These are phyloP conservation scores for Pycnomerus fuliginosus DNA, from an alignment of 2,888 invertebrate genomes.

Conservation along the genomic window DNA sequence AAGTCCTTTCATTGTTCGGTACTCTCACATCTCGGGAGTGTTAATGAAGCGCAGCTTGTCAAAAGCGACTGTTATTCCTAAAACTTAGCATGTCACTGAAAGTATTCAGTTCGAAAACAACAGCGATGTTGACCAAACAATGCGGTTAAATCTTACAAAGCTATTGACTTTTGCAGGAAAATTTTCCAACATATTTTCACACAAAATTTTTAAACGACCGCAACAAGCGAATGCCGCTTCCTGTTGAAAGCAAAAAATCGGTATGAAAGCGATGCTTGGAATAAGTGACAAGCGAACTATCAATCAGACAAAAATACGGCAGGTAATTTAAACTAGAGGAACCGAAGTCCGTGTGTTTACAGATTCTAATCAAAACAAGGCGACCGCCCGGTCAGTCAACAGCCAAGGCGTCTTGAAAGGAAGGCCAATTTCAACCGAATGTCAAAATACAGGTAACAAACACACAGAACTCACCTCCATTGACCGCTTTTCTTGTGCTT, in stretches of 20 bases:
- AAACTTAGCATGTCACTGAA: constrained; percentile 40
- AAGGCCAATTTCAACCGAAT: constrained; percentile 11
- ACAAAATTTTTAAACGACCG: too few species aligned
- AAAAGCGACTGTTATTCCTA: constrained; percentile 20
- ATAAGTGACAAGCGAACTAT: constrained; percentile 19
- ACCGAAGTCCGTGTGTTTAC: constrained; percentile 44
- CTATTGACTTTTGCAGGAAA: too few species aligned
- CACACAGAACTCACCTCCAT: constrained; percentile 17
- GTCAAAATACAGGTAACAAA: constrained; percentile 15
- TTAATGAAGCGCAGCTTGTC: constrained; percentile 21
- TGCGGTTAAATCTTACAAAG: constrained; percentile 27
- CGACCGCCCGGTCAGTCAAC: constrained; percentile 43
- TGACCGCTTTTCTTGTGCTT: constrained; percentile 9
- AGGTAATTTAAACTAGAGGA: constrained; percentile 48
- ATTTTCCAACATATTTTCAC: too few species aligned
- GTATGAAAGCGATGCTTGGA: background rate
- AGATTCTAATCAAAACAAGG: constrained; percentile 49
- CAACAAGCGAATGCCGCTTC: too few species aligned
- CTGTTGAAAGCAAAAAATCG: too few species aligned
- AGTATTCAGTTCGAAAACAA: constrained; percentile 42
- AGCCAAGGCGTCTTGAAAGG: constrained; percentile 22
- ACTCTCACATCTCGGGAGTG: constrained; percentile 20
- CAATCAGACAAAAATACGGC: constrained; percentile 34
- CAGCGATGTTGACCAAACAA: constrained; percentile 21
- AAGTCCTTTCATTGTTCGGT: constrained; percentile 23